Percentiles rank a stretch among this genome's conserved stretches.
Evolutionary conservation across 2,888 invertebrate genomes (phyloP).

Genomic region (Dolichomitus sp.): DNA sequence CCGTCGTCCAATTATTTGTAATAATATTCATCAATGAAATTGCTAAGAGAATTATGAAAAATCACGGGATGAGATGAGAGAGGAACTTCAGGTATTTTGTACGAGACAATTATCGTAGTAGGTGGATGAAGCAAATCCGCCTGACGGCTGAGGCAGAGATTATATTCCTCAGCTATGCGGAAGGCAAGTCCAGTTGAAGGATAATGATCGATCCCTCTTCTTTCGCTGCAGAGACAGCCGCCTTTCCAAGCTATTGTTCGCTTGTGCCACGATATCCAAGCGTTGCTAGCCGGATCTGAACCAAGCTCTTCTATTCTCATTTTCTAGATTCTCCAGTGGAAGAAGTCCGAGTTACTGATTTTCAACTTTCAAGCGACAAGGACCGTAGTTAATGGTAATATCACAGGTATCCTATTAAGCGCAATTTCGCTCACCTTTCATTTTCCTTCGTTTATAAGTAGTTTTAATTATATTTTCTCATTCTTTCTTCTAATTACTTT

Average conservation of each 20-base stretch:
- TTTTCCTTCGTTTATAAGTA: too few species aligned
- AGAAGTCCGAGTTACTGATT: neutral
- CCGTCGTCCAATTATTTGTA: slow-evolving; percentile 48
- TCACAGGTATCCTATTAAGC: neutral
- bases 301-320: neutral
- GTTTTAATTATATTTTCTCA: too few species aligned
- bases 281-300: neutral
- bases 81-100: slow-evolving; percentile 48
- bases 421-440: too few species aligned
- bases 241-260: slow-evolving; percentile 34
- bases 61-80: slow-evolving; percentile 11
- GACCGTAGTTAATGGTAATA: neutral
- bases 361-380: neutral
- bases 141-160: slow-evolving; percentile 29
- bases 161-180: slow-evolving; percentile 44
- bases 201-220: slow-evolving; percentile 43
- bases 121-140: slow-evolving; percentile 15
- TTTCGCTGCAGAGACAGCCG: neutral
- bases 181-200: slow-evolving; percentile 13
- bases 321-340: neutral
- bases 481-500: too few species aligned
- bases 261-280: neutral
- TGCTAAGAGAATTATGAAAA: slow-evolving; percentile 28
- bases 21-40: slow-evolving; percentile 40
- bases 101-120: slow-evolving; percentile 51